Base-by-base conservation (phyloP, 2,113 vertebrate genomes). In the Cathartes aura region DNA sequence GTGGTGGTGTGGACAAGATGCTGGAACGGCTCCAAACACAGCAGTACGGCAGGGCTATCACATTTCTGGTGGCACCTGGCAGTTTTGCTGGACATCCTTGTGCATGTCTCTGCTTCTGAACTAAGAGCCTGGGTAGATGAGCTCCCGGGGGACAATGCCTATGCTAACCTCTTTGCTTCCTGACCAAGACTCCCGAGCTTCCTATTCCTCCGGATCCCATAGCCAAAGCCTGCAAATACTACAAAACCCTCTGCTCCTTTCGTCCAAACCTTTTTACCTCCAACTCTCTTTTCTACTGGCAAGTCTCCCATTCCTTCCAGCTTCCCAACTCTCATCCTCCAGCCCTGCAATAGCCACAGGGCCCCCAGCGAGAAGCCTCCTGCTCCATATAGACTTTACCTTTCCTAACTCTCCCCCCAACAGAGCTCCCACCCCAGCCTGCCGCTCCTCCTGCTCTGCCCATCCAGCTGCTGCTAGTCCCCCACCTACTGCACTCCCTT, bases 211-310 rank as follows among this genome's bases (percentile, higher is more conserved):
- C 1, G 2, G n/a, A 59, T 76, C 76, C 23, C 15, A 29, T 16
- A 7, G 8, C 26, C 71, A 87, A 76, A 83, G 15, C 17, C 52
- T 71, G n/a, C 27, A 82, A 75, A 56, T 47, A 30, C 36, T 15
- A 45, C 14, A 63, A 63, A 67, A 27, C 15, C 4, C 6, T 71
- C 30, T n/a, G 11, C n/a, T 90, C 27, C 52, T 75, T 71, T 72
- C 0, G 0, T 59, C 29, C 56, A 55, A 45, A 56, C 7, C 4
- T 24, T 90, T 82, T 72, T 20, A 63, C 15, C 26, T 9, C 2
- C 47, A 53, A 12, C 6, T 82, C 6, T 19, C 3, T n/a, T 82
- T 80, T 38, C 27, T 23, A 38, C 12, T 50, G 34, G 38, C 19
- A 55, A 68, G 20, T 29, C 16, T 87, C 23, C 13, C 6, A 21